A percentile compares a stretch with the other conserved stretches of the same genome.
These are phyloP conservation scores for Eupithecia vulgata DNA, from an alignment of 2,888 invertebrate species.

Conservation along the genomic window DNA sequence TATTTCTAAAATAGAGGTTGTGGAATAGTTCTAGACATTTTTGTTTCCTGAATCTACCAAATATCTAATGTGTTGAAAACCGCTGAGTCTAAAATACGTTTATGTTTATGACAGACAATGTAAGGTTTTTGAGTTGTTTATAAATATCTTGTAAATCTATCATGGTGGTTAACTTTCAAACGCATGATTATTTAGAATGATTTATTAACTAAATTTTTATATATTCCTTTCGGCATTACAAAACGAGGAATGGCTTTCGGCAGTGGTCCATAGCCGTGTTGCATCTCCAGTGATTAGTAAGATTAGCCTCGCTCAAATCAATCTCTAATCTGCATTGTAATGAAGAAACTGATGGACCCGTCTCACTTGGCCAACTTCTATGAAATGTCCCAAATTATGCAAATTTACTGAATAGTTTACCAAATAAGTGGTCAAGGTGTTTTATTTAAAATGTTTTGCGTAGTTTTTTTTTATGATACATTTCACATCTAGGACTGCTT, in stretches of 20 bases:
- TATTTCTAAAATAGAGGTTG: neutral
- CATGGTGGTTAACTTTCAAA: too few species aligned
- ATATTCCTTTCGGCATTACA: neutral
- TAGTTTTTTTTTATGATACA: neutral
- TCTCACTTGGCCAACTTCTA: conserved; percentile 30
- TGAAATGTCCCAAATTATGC: conserved; percentile 33
- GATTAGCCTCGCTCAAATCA: conserved; percentile 33
- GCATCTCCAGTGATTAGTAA: conserved; percentile 7
- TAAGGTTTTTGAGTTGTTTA: too few species aligned
- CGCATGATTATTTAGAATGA: too few species aligned
- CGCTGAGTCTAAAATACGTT: neutral
- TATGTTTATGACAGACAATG: too few species aligned
- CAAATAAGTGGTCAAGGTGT: conserved; percentile 15
- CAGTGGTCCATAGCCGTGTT: neutral
- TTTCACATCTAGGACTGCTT: neutral
- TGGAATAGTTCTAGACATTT: neutral
- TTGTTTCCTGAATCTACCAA: neutral
- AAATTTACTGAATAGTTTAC: conserved; percentile 14
- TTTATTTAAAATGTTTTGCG: neutral
- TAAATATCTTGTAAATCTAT: too few species aligned
- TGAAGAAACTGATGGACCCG: conserved; percentile 37
- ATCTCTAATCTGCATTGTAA: conserved; percentile 36
- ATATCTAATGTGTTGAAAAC: neutral
- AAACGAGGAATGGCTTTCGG: neutral
- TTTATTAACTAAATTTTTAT: too few species aligned